Percentiles rank a stretch among this genome's conserved stretches.
phyloP scores from a whole-genome alignment of 2,888 invertebrate species.

The Sphinx pinastri region DNA sequence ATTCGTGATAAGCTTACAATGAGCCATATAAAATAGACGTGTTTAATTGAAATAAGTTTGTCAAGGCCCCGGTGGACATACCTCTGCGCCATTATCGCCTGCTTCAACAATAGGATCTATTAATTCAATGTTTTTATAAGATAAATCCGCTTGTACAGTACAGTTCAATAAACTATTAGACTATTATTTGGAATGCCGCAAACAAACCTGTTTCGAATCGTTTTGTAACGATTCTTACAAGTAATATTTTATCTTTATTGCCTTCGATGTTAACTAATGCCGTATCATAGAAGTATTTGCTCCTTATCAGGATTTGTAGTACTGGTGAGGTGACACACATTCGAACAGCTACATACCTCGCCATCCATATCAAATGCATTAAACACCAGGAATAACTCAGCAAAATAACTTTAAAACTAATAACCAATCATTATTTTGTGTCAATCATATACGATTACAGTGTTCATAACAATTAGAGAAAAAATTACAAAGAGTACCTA shows the following conservation, averaged over 20 bases:
- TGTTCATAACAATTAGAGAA: no score
- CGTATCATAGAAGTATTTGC: constrained; percentile 16
- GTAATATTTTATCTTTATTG: constrained; percentile 21
- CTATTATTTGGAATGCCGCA: constrained; percentile 11
- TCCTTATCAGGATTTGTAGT: constrained; percentile 15
- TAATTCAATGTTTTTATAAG: constrained; percentile 24
- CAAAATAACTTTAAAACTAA: background rate
- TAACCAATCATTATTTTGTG: no score
- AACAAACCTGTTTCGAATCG: constrained; percentile 20
- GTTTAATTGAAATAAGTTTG: background rate
- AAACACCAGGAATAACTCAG: background rate
- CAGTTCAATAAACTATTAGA: constrained; percentile 23
- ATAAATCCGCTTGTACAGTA: constrained; percentile 10
- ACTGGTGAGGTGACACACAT: constrained; percentile 15
- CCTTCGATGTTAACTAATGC: constrained; percentile 5
- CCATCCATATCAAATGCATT: background rate
- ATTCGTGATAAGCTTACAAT: constrained; percentile 39
- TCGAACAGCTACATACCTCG: background rate
- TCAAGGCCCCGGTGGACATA: background rate
- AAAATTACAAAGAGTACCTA: no score
- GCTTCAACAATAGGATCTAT: constrained; percentile 17
- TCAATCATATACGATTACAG: no score
- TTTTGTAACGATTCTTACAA: constrained; percentile 23
- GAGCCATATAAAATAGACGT: background rate
- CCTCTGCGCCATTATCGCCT: constrained; percentile 7